Percentiles rank a stretch among this genome's conserved stretches.
Conservation (phyloP, 2,888 invertebrate genomes). For the Diachrysia chrysitis region DNA sequence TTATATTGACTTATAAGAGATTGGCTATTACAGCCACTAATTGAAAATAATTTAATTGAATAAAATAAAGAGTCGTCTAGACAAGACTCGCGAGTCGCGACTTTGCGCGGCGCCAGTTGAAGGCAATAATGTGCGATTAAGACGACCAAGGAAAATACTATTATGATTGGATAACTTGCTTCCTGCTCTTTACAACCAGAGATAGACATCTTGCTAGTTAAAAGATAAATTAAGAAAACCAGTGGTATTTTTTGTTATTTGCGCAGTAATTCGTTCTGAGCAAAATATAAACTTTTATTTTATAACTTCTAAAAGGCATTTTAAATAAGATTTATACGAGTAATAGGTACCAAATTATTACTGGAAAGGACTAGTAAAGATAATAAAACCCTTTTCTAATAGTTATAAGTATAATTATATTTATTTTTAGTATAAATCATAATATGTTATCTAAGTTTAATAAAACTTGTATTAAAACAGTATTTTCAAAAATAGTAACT, state of each 20-base stretch:
- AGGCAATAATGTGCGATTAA: constrained; percentile 62
- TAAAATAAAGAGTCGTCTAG: constrained; percentile 68
- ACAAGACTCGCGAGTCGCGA: constrained; percentile 34
- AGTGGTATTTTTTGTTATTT: neutral
- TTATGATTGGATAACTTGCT: constrained; percentile 69
- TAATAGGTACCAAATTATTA: too few species aligned
- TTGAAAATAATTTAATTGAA: constrained; percentile 60
- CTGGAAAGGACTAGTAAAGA: too few species aligned
- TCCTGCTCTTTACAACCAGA: constrained; percentile 67
- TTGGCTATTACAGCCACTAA: neutral
- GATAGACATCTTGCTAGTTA: neutral
- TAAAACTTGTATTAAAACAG: too few species aligned
- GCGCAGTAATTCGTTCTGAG: neutral
- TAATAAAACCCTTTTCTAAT: too few species aligned
- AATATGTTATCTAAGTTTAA: too few species aligned
- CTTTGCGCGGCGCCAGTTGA: constrained; percentile 66
- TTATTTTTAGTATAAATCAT: too few species aligned
- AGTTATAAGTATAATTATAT: too few species aligned
- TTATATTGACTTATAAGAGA: constrained; percentile 1
- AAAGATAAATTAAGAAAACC: neutral
- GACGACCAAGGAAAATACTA: constrained; percentile 64
- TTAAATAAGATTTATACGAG: too few species aligned
- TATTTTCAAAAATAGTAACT: neutral
- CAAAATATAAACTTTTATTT: too few species aligned
- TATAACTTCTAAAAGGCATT: too few species aligned